phyloP scores from a whole-genome alignment of 2,888 invertebrate species.

The Chymomyza fuscimana region DNA sequence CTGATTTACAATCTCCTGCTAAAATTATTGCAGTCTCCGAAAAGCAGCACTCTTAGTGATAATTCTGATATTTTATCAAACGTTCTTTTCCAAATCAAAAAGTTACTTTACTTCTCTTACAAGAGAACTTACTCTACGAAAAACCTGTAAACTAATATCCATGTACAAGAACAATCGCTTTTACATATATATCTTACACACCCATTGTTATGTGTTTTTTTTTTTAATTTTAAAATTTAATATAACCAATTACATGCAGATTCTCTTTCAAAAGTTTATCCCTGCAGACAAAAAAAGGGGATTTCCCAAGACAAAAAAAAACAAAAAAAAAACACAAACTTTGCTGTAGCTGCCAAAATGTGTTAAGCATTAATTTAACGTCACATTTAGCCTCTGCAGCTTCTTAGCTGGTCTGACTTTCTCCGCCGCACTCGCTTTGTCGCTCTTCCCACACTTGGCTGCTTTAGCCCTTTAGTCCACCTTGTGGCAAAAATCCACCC shows the following conservation, averaged over 20 bases:
- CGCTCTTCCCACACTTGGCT: background rate
- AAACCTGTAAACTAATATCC: too few relatives aligned
- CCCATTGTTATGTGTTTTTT: background rate
- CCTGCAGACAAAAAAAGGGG: constrained; percentile 3
- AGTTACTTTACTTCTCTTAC: too few relatives aligned
- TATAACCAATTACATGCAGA: constrained; percentile 58
- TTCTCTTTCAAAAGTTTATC: background rate
- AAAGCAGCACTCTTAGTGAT: too few relatives aligned
- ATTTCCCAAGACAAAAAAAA: background rate
- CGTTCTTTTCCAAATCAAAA: too few relatives aligned
- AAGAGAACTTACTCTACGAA: too few relatives aligned
- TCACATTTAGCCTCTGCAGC: constrained; percentile 38
- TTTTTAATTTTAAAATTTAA: constrained; percentile 25
- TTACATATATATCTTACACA: too few relatives aligned
- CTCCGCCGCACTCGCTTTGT: background rate
- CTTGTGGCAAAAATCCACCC: constrained; percentile 13
- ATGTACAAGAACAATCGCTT: too few relatives aligned
- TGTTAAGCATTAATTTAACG: constrained; percentile 60
- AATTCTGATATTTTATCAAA: too few relatives aligned
- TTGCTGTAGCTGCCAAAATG: constrained; percentile 40
- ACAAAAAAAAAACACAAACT: background rate
- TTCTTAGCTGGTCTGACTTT: background rate
- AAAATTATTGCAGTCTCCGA: too few relatives aligned
- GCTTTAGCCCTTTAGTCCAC: background rate
- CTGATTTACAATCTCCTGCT: too few relatives aligned